These are phyloP conservation scores for Heteronetta atricapilla DNA, from an alignment of 2,113 vertebrate species.

Conservation along the genomic window DNA sequence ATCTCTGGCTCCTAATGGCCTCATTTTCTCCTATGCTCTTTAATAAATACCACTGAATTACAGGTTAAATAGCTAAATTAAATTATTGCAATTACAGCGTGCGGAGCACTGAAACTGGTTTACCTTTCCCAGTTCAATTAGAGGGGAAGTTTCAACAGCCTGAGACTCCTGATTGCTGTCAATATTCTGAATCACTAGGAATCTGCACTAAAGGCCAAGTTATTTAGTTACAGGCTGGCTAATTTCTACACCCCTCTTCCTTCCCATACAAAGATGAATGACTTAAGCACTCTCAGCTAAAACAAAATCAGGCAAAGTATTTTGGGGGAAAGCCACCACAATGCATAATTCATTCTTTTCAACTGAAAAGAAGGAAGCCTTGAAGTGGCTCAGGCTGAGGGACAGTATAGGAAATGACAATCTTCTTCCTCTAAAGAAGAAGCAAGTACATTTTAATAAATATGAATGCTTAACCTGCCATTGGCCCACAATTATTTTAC, in stretches of 20 bases:
- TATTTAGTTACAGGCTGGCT: conserved; percentile 54
- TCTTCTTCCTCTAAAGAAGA: conserved; percentile 44
- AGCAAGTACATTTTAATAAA: conserved; percentile 64
- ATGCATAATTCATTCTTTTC: conserved; percentile 71
- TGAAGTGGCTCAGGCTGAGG: conserved; percentile 65
- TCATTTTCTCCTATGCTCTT: conserved; percentile 97
- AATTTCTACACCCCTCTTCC: conserved; percentile 25
- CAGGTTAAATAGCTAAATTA: conserved; percentile 99
- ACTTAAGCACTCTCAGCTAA: conserved; percentile 57
- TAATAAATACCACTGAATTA: conserved; percentile 99
- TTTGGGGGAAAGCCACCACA: conserved; percentile 63
- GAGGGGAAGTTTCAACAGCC: conserved; percentile 83
- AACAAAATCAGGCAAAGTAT: conserved; percentile 68
- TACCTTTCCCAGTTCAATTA: conserved; percentile 94
- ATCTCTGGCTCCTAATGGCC: conserved; percentile 97
- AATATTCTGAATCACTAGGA: conserved; percentile 74
- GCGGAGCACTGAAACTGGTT: conserved; percentile 86
- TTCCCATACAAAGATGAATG: conserved; percentile 29
- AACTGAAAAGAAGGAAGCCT: conserved; percentile 65
- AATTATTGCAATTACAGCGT: conserved; percentile 96
- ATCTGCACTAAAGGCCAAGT: conserved; percentile 48
- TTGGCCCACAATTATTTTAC: conserved; percentile 66
- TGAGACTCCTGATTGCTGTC: conserved; percentile 84
- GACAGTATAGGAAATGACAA: conserved; percentile 46
- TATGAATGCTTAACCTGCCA: conserved; percentile 55